These are phyloP conservation scores for Sus cebifrons DNA, from an alignment of 2,797 vertebrate genomes.

Conservation along the genomic window DNA sequence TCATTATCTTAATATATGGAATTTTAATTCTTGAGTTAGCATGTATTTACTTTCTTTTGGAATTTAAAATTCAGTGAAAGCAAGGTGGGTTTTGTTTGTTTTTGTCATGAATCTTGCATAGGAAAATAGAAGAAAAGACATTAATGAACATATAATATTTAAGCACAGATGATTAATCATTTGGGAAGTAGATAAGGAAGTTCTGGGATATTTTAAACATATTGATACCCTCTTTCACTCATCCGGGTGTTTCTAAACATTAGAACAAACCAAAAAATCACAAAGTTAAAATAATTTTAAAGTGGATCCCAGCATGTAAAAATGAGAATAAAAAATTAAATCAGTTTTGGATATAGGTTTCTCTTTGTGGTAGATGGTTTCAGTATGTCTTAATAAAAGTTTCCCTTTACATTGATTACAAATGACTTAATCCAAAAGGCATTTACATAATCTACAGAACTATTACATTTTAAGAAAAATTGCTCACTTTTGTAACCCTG, in stretches of 20 bases:
- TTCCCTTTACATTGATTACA: slow-evolving; percentile 84
- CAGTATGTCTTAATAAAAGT: slow-evolving; percentile 56
- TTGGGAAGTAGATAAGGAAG: background rate
- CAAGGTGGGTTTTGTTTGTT: background rate
- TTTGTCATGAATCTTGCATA: background rate
- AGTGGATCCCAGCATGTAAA: background rate
- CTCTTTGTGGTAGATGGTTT: background rate
- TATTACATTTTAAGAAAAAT: slow-evolving; percentile 38
- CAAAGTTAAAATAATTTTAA: slow-evolving; percentile 36
- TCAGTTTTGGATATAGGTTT: background rate
- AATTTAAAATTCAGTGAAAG: slow-evolving; percentile 42
- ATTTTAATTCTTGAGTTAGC: background rate
- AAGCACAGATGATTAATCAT: slow-evolving; percentile 13
- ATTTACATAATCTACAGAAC: slow-evolving; percentile 56
- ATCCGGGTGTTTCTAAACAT: background rate
- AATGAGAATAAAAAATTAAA: background rate
- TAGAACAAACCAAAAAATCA: background rate
- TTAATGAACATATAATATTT: background rate
- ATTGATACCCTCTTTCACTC: background rate
- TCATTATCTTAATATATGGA: background rate
- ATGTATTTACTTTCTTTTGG: background rate
- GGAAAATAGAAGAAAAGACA: background rate
- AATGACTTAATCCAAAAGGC: slow-evolving; percentile 67
- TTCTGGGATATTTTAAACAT: background rate
- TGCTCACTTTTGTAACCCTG: background rate